phyloP scores from a whole-genome alignment of 2,888 invertebrate genomes.

The Chrysolina americana region DNA sequence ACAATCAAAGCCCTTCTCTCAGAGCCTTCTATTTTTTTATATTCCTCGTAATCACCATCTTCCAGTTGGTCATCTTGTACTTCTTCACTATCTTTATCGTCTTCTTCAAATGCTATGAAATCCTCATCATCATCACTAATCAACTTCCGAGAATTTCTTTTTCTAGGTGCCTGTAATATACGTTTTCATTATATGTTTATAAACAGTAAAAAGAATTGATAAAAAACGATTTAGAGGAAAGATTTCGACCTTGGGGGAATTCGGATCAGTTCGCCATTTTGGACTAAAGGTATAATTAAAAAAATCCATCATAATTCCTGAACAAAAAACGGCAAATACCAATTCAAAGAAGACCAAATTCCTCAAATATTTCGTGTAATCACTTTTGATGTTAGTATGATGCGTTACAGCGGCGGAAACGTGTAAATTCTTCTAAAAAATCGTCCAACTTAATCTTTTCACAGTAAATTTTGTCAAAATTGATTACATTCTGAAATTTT shows the following conservation, averaged over 20 bases:
- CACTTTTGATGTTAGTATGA: too few species aligned
- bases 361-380: too few species aligned
- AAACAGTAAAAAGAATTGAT: background rate
- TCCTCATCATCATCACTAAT: slow-evolving; percentile 72
- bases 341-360: too few species aligned
- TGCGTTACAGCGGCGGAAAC: too few species aligned
- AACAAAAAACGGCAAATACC: too few species aligned
- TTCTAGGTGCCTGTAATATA: slow-evolving; percentile 48
- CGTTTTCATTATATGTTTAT: background rate
- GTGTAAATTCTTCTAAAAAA: too few species aligned
- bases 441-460: too few species aligned
- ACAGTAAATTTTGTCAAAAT: too few species aligned
- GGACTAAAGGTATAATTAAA: too few species aligned
- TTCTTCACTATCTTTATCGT: slow-evolving; percentile 66
- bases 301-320: too few species aligned
- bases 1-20: slow-evolving; percentile 53
- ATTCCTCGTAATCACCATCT: slow-evolving; percentile 68
- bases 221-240: background rate
- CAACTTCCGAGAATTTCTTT: slow-evolving; percentile 63
- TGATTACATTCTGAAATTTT: too few species aligned
- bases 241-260: background rate
- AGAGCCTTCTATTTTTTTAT: slow-evolving; percentile 46
- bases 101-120: slow-evolving; percentile 71
- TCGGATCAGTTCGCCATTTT: too few species aligned
- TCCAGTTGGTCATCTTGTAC: slow-evolving; percentile 60